Conservation (phyloP, 2,113 vertebrate species). For the Pontoporia blainvillei region DNA sequence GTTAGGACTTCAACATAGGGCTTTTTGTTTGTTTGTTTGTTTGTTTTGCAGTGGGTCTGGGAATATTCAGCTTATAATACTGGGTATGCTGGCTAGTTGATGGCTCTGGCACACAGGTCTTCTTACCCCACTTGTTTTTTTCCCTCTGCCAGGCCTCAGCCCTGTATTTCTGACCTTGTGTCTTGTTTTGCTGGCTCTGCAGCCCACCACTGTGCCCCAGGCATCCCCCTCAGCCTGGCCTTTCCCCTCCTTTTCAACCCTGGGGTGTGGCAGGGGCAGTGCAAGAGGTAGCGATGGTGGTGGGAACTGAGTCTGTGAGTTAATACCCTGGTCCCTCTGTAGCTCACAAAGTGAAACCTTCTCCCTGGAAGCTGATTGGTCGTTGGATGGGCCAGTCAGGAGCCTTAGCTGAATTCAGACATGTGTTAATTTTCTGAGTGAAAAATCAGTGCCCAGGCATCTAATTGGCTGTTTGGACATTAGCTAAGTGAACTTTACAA, state of each 20-base stretch:
- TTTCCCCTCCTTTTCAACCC: neutral
- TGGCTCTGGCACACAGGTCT: neutral
- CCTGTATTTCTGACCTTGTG: neutral
- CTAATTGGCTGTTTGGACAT: neutral
- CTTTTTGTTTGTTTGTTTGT: too few species aligned
- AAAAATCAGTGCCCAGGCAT: neutral
- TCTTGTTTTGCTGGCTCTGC: neutral
- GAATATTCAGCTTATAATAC: neutral
- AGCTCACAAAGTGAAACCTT: neutral
- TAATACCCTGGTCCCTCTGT: neutral
- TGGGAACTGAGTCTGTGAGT: neutral
- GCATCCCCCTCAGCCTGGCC: neutral
- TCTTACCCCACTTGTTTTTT: neutral
- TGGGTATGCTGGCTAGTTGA: neutral
- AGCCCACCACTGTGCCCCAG: neutral
- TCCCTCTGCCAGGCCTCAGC: fast-evolving
- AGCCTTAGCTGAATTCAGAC: neutral
- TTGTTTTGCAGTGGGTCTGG: too few species aligned
- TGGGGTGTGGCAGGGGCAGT: neutral
- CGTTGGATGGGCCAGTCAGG: neutral
- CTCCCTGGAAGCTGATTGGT: neutral
- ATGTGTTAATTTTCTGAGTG: neutral
- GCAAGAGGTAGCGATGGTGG: too few species aligned
- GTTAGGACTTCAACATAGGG: neutral
- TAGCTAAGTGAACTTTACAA: neutral